Conservation (phyloP, 2,113 vertebrate species). For the Neotoma lepida region DNA sequence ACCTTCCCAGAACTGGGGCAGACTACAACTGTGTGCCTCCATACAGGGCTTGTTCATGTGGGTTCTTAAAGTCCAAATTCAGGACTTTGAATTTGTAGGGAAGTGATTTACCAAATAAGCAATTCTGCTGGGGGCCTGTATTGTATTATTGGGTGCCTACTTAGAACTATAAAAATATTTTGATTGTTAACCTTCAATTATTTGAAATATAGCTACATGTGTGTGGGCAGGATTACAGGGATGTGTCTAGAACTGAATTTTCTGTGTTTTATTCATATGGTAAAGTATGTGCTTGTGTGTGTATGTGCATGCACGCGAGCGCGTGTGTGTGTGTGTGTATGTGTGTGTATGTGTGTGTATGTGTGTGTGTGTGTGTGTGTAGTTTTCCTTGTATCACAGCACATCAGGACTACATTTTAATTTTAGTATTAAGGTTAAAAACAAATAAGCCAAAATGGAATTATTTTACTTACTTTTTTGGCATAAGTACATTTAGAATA, state of each 20-base stretch:
- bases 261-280: background rate
- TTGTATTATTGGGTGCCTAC: background rate
- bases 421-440: conserved; percentile 23
- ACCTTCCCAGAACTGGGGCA: too few species aligned
- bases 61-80: background rate
- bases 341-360: background rate
- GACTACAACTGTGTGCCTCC: background rate
- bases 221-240: background rate
- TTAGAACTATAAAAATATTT: background rate
- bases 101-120: background rate
- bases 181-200: background rate
- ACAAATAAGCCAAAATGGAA: background rate
- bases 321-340: background rate
- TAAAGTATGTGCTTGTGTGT: background rate
- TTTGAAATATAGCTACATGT: background rate
- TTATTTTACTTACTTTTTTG: conserved; percentile 13
- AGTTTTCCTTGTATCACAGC: background rate
- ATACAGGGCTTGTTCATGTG: background rate
- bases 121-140: too few species aligned
- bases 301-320: too few species aligned
- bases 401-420: background rate
- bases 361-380: background rate
- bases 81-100: background rate
- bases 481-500: background rate
- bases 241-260: background rate